These are phyloP conservation scores for Dicyrtomina minuta DNA, from an alignment of 2,888 invertebrate species.

Conservation along the genomic window DNA sequence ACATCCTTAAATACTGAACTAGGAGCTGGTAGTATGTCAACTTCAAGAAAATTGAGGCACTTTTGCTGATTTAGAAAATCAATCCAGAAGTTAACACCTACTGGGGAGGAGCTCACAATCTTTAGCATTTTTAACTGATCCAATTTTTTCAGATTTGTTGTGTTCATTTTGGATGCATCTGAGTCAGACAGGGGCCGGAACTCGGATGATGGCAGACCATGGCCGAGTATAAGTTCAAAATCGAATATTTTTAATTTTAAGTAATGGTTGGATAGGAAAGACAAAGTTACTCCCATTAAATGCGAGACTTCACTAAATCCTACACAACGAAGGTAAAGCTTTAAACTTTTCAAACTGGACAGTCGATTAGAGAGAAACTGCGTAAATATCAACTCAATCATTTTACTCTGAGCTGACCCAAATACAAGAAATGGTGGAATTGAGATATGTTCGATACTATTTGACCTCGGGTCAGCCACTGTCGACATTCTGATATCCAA, in stretches of 20 bases:
- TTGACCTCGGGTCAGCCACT: not conserved
- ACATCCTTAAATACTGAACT: conserved; percentile 38
- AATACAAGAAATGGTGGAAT: not conserved
- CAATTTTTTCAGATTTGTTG: conserved; percentile 30
- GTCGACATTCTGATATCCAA: conserved; percentile 37
- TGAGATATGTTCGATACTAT: no score
- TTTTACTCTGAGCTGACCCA: conserved; percentile 1
- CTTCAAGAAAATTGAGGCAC: conserved; percentile 38
- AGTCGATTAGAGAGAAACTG: conserved; percentile 14
- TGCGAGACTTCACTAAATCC: conserved; percentile 41
- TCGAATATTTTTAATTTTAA: conserved; percentile 33
- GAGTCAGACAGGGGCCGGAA: conserved; percentile 35
- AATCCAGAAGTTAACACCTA: conserved; percentile 42
- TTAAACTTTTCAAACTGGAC: conserved; percentile 16
- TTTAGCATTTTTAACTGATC: conserved; percentile 29
- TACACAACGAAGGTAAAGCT: conserved; percentile 31
- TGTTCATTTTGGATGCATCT: conserved; percentile 38
- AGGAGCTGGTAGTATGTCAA: conserved; percentile 46
- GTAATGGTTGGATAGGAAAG: conserved; percentile 35
- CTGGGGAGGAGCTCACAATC: conserved; percentile 44
- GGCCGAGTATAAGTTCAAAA: conserved; percentile 48
- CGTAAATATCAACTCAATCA: conserved; percentile 9
- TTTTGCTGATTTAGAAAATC: conserved; percentile 40
- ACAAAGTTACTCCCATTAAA: conserved; percentile 34
- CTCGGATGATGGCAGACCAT: conserved; percentile 44